Percentiles rank a stretch among this genome's conserved stretches.
Evolutionary conservation across 2,113 vertebrate genomes (phyloP).

Genomic region (Trachemys scripta): DNA sequence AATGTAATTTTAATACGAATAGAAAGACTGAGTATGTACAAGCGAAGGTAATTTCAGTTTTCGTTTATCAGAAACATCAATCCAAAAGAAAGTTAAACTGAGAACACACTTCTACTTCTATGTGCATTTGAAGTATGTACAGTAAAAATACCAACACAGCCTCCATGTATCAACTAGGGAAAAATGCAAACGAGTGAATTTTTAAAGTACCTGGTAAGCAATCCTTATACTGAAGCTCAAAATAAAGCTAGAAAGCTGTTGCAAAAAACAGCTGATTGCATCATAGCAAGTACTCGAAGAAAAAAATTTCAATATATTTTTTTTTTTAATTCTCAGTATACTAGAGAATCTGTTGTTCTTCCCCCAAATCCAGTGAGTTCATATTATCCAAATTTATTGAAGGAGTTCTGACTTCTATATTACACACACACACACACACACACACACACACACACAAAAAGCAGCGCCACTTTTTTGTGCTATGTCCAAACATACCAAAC

Average conservation of each 20-base stretch:
- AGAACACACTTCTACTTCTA: conserved; percentile 80
- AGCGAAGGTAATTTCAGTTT: conserved; percentile 79
- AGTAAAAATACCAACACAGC: conserved; percentile 78
- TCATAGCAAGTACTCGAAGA: conserved; percentile 72
- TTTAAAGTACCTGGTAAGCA: conserved; percentile 73
- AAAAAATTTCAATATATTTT: neutral
- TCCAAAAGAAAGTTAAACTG: conserved; percentile 79
- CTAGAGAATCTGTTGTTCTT: conserved; percentile 57
- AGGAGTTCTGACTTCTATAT: conserved; percentile 62
- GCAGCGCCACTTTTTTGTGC: conserved; percentile 71
- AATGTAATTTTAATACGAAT: conserved; percentile 82
- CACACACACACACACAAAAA: conserved; percentile 34
- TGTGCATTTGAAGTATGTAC: conserved; percentile 82
- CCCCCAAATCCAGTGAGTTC: conserved; percentile 61
- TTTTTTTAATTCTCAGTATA: conserved; percentile 44
- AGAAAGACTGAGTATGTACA: conserved; percentile 84
- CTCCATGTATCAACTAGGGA: conserved; percentile 73
- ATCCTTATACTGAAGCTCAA: conserved; percentile 62
- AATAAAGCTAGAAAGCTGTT: conserved; percentile 68
- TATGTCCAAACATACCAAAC: conserved; percentile 71
- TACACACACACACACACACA: conserved; percentile 62
- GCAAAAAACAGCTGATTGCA: conserved; percentile 70
- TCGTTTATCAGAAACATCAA: conserved; percentile 81
- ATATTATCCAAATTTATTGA: conserved; percentile 67
- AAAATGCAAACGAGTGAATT: conserved; percentile 70